Base-by-base conservation (phyloP, 2,888 invertebrate species). In the Lochmaea crataegi region DNA sequence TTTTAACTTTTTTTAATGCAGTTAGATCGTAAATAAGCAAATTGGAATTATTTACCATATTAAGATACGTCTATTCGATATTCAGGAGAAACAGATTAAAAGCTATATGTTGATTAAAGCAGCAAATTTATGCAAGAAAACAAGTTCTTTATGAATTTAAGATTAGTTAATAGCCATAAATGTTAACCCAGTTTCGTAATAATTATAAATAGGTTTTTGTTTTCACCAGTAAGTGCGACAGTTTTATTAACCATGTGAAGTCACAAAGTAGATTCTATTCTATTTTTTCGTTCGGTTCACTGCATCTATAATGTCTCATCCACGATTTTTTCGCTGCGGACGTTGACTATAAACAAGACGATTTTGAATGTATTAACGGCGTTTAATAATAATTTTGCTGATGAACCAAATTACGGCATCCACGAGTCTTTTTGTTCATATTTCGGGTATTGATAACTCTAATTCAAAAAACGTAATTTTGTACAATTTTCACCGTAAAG, bases 111-210 rank as follows among this genome's bases (percentile, higher is more conserved):
- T 75, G 74, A 69, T 72, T 76, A 74, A 77, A 74, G 77, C 75
- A 61, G 78, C 42, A 79, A 79, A 79, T 79, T 78, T 79, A 77
- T 80, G 77, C 78, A 64, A 73, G 76, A 67, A 71, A 78, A 79
- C 80, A 78, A 76, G 80, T 80, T 80, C 73, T 78, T 77, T 76
- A 80, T 75, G 74, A 76, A 72, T 77, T 68, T 68, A 57, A 70
- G 72, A 70, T 77, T n/a, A 16, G 65, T 51, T 75, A 72, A 77
- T 76, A 68, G 72, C 22, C 64, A 60, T 65, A 71, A 65, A 63
- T 76, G 79, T 77, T 79, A 80, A 80, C 81, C 81, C 75, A 80
- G 78, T 81, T 81, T 78, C 74, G 72, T 74, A 74, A 76, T 63
- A 53, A 64, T 77, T 77, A 77, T 75, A 75, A 77, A 77, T 77